Evolutionary conservation across 2,888 invertebrate genomes (phyloP).

Genomic region (Polyommatus iphigenia): DNA sequence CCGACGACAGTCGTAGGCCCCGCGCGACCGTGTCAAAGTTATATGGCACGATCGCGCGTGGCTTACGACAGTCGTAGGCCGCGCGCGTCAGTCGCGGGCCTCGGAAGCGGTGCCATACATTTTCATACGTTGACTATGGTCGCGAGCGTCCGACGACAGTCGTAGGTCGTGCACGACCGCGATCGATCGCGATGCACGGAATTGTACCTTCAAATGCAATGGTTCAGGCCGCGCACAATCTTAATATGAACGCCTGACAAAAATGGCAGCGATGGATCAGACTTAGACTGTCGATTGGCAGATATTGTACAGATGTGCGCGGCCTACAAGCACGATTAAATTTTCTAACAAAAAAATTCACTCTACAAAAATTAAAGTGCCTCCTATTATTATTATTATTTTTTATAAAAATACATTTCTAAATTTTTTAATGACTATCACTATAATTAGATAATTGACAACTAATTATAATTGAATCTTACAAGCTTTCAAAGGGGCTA

Average conservation of each 20-base stretch:
- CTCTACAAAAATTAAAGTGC: neutral
- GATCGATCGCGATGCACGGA: too few species aligned
- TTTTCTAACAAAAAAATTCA: conserved; percentile 3
- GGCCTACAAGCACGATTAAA: neutral
- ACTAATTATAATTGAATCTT: neutral
- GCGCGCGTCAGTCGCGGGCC: too few species aligned
- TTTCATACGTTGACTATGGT: too few species aligned
- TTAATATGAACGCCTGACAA: neutral
- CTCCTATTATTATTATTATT: neutral
- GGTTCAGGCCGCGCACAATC: neutral
- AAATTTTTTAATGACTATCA: neutral
- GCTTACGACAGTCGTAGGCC: too few species aligned
- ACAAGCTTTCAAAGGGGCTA: neutral
- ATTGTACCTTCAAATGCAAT: too few species aligned
- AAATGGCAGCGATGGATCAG: neutral
- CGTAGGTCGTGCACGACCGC: too few species aligned
- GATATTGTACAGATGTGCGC: too few species aligned
- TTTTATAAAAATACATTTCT: conserved; percentile 10
- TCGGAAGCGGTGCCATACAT: too few species aligned
- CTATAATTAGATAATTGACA: neutral
- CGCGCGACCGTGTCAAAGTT: too few species aligned
- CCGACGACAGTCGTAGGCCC: too few species aligned
- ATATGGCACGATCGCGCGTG: too few species aligned
- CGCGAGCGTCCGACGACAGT: too few species aligned
- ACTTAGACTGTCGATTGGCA: neutral